These are phyloP conservation scores for Malurus alboscapulatus DNA, from an alignment of 2,113 vertebrate species.

Conservation along the genomic window DNA sequence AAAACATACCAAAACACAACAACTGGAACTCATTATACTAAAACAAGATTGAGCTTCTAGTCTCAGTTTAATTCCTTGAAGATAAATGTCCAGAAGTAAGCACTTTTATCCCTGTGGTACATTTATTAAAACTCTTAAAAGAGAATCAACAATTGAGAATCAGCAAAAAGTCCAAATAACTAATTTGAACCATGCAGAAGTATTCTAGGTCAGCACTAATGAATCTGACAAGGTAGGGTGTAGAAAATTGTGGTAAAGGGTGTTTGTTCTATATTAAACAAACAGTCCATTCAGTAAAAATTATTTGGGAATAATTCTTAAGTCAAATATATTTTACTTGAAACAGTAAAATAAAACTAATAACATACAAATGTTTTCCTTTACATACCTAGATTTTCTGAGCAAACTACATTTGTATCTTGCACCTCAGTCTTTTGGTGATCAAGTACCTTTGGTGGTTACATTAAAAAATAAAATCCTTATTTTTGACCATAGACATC, in stretches of 20 bases:
- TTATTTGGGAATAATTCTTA: background rate
- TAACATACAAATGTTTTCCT: background rate
- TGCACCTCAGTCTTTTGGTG: background rate
- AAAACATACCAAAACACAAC: conserved; percentile 71
- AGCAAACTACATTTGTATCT: background rate
- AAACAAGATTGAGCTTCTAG: conserved; percentile 67
- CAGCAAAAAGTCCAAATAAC: conserved; percentile 12
- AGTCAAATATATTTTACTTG: background rate
- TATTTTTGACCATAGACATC: background rate
- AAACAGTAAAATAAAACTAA: background rate
- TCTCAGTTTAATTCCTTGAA: conserved; percentile 66
- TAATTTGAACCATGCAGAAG: background rate
- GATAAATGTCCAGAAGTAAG: conserved; percentile 65
- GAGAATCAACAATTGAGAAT: conserved; percentile 19
- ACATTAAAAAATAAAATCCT: background rate
- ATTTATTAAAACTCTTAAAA: conserved; percentile 55
- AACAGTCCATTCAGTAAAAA: background rate
- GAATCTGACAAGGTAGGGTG: background rate
- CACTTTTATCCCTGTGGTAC: conserved; percentile 27
- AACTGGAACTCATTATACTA: conserved; percentile 57
- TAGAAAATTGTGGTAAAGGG: background rate
- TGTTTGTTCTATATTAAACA: background rate
- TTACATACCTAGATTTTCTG: background rate
- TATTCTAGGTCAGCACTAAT: conserved; percentile 21
- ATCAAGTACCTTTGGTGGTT: background rate